Evolutionary conservation across 2,113 vertebrate species (phyloP), one percentile per base, ranked within the genome.

Genomic region (Melanotaenia duboulayi): DNA sequence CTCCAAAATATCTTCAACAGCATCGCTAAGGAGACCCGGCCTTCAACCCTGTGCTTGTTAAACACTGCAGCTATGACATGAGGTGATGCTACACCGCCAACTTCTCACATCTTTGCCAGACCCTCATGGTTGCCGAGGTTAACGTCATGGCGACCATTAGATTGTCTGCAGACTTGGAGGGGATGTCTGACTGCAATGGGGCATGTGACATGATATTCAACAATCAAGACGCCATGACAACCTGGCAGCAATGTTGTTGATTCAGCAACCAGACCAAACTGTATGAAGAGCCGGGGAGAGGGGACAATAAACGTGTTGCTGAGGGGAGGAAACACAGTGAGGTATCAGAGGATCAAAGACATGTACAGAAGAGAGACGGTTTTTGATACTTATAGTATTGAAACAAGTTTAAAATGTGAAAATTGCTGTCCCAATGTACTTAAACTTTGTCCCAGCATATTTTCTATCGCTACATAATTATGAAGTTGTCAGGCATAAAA

Each of bases 201-300:
- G 82, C 46, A 67, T 37, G 61, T 82, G 82, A 91, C 88, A 74
- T 67, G 86, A 90, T 81, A 22, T 78, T 65, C 80, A 58, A 84
- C 79, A 72, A 71, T 83, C 82, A 78, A 72, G n/a, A 85, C 75
- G n/a, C 87, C 88, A 89, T 89, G 85, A 68, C 87, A 86, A 91
- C 88, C 74, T 66, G 77, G 85, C 81, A 86, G 61, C 87, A 79
- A 80, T 85, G 82, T 77, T 78, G 83, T 71, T 73, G 87, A 78
- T 89, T 78, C 83, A 80, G 83, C 80, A 76, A 32, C 61, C 50
- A 28, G 17, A 62, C 58, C 44, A 24, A 57, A 85, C 72, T 75
- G 84, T 83, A 83, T 66, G 63, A 65, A 52, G 65, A 84, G 66
- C 7, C 25, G 49, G 9, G 75, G 63, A 51, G 57, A 28, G 22